These are phyloP conservation scores for Myotis findleyi DNA, from an alignment of 2,797 vertebrate genomes.

Conservation along the genomic window DNA sequence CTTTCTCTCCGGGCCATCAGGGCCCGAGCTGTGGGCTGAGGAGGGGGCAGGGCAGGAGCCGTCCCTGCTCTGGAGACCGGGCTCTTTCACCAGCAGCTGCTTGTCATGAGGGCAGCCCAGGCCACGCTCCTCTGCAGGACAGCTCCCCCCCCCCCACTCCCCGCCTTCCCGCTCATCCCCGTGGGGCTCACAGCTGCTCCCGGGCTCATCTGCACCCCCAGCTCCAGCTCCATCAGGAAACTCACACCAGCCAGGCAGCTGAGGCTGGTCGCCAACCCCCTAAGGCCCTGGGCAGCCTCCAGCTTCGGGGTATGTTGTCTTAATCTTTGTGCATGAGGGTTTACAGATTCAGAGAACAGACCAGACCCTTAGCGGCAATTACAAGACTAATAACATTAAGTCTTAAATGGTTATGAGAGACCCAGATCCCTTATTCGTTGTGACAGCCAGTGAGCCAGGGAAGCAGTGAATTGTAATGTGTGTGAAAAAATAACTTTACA, in stretches of 20 bases:
- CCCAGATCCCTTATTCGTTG: constrained; percentile 49
- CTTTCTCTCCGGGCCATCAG: background rate
- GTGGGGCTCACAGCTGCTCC: background rate
- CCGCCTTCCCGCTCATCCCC: background rate
- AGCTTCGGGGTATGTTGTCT: constrained; percentile 33
- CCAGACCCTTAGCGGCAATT: constrained; percentile 54
- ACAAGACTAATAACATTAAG: constrained; percentile 53
- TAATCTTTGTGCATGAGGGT: constrained; percentile 61
- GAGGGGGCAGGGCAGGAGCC: background rate
- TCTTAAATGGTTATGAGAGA: constrained; percentile 57
- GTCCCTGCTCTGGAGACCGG: background rate
- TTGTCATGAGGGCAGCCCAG: background rate
- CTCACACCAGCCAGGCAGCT: background rate
- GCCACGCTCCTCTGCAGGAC: background rate
- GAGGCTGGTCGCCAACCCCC: background rate
- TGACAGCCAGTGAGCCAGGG: constrained; percentile 57
- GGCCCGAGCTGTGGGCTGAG: background rate
- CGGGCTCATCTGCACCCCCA: background rate
- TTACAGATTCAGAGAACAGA: constrained; percentile 48
- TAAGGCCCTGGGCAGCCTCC: background rate
- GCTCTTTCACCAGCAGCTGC: constrained; percentile 21
- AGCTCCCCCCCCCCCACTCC: background rate
- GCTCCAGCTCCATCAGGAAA: background rate
- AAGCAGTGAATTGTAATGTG: background rate
- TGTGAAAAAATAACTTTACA: constrained; percentile 67